phyloP scores from a whole-genome alignment of 2,113 vertebrate species.

The Aythya baeri region DNA sequence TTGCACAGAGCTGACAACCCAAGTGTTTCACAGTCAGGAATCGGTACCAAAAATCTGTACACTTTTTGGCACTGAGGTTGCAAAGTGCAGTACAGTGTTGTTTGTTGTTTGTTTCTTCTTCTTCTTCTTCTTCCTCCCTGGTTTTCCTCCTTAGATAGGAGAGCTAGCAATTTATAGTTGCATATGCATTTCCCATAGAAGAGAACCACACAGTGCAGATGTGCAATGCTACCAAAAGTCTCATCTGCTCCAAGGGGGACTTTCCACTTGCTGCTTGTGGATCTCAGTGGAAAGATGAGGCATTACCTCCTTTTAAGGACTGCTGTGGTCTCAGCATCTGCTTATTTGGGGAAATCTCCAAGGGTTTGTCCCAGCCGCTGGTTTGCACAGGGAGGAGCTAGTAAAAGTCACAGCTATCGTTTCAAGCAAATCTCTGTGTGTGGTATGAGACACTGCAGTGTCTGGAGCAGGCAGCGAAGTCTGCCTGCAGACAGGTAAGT shows the following conservation, averaged over 20 bases:
- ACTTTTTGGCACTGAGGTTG: background rate
- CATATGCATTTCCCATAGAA: background rate
- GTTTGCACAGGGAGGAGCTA: background rate
- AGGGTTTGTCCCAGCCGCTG: background rate
- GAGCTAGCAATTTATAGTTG: background rate
- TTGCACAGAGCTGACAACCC: background rate
- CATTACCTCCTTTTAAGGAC: background rate
- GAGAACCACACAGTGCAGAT: background rate
- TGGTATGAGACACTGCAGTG: background rate
- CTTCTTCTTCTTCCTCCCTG: background rate
- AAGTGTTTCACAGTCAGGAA: slow-evolving; percentile 4
- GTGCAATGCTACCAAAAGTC: background rate
- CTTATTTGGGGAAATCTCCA: background rate
- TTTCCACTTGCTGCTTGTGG: background rate
- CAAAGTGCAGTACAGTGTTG: background rate
- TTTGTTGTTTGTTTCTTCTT: too few relatives aligned
- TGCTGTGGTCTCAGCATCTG: background rate
- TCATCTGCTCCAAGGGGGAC: background rate
- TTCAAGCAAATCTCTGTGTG: slow-evolving; percentile 3
- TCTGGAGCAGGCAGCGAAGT: background rate
- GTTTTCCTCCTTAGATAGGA: background rate
- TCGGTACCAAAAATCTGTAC: background rate
- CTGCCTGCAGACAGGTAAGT: slow-evolving; percentile 29
- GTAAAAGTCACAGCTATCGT: background rate
- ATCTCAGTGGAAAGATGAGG: background rate